Percentiles rank a stretch among this genome's conserved stretches.
These are phyloP conservation scores for Phymorhynchus buccinoides DNA, from an alignment of 1,140 invertebrate genomes.

Conservation along the genomic window DNA sequence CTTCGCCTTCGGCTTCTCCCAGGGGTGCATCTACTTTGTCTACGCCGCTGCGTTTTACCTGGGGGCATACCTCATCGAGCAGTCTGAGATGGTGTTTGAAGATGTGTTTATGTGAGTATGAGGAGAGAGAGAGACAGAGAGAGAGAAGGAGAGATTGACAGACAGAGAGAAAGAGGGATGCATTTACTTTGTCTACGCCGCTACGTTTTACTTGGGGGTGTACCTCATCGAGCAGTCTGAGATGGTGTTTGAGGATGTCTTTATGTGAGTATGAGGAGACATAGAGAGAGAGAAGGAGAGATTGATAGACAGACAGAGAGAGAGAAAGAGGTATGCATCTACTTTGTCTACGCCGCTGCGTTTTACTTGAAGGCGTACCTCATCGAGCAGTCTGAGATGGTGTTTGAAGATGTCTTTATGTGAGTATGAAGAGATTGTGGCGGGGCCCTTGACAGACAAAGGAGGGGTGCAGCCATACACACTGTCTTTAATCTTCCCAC, in stretches of 20 bases:
- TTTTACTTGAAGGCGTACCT: conserved; percentile 88
- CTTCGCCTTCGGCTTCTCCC: conserved; percentile 83
- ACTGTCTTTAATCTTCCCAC: too few species aligned
- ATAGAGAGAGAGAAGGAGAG: too few species aligned
- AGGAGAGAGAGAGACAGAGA: too few species aligned
- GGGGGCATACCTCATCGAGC: conserved; percentile 82
- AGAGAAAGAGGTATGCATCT: conserved; percentile 83
- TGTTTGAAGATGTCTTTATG: conserved; percentile 87
- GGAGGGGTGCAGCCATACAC: too few species aligned
- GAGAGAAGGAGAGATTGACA: too few species aligned
- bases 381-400: conserved; percentile 78
- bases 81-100: conserved; percentile 80
- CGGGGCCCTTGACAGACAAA: too few species aligned
- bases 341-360: conserved; percentile 85
- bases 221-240: conserved; percentile 80
- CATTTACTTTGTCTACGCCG: conserved; percentile 86
- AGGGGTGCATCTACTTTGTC: conserved; percentile 85
- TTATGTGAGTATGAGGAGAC: conserved; percentile 79
- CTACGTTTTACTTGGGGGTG: conserved; percentile 87
- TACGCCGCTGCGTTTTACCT: conserved; percentile 88
- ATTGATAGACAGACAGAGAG: too few species aligned
- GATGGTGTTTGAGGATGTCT: conserved; percentile 83
- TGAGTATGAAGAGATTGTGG: conserved; percentile 73
- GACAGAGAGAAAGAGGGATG: too few species aligned
- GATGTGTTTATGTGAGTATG: conserved; percentile 86